A percentile compares a stretch with the other conserved stretches of the same genome.
These are phyloP conservation scores for Hemichromis elongatus DNA, from an alignment of 2,113 vertebrate genomes.

Conservation along the genomic window DNA sequence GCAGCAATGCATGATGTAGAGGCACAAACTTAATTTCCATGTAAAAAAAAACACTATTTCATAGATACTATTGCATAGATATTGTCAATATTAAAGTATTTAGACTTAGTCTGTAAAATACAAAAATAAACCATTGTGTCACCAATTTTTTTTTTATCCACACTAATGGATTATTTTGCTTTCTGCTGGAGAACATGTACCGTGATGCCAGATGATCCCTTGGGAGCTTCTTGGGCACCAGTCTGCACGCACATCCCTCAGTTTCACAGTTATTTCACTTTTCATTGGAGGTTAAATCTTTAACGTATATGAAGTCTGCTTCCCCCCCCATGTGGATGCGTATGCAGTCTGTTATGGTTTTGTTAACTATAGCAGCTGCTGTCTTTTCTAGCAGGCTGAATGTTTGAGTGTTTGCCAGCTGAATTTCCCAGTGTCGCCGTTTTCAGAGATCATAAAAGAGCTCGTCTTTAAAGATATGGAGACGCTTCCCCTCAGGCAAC, in stretches of 20 bases:
- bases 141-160: background rate
- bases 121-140: no score
- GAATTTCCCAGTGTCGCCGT: slow-evolving; percentile 47
- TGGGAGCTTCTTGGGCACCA: background rate
- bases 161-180: background rate
- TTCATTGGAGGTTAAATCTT: background rate
- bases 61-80: no score
- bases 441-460: slow-evolving; percentile 45
- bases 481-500: slow-evolving; percentile 30
- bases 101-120: no score
- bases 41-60: no score
- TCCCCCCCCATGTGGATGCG: background rate
- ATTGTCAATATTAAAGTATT: no score
- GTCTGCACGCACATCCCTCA: background rate
- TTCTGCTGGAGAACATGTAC: background rate
- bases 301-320: background rate
- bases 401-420: slow-evolving; percentile 60
- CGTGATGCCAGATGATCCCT: background rate
- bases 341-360: slow-evolving; percentile 13
- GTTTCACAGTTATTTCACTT: background rate
- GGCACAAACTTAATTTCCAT: no score
- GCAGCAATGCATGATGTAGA: background rate
- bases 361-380: slow-evolving; percentile 25
- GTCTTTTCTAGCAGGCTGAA: slow-evolving; percentile 7
- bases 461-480: slow-evolving; percentile 43